Base-by-base conservation (phyloP, 2,888 invertebrate species). In the Nymphalis c-album region DNA sequence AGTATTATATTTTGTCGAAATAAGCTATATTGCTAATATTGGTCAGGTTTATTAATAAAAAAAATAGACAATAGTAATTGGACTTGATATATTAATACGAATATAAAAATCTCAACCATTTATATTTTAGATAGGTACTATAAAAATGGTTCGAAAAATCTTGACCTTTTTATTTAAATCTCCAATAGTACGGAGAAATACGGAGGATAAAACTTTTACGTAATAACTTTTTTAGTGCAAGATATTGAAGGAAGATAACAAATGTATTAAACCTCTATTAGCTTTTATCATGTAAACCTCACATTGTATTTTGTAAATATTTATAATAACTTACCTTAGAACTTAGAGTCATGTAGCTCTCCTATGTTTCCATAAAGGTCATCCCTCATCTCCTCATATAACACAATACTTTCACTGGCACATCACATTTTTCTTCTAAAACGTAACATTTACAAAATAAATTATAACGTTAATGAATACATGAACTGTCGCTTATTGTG, bases 341-440 rank as follows among this genome's bases (percentile, higher is more conserved):
- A 80, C 87, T 86, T 81, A 82, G 80, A 81, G 82, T 85, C 90
- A 90, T 90, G 85, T 84, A 89, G 84, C 78, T 80, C 77, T 79
- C 70, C 83, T 84, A 86, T 81, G 85, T 85, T 80, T 87, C 84
- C 83, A 84, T 78, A 80, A 83, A 83, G 84, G 83, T 84, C 88
- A 22, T 55, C 31, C 26, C 84, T 85, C 91, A 91, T 91, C 85
- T 88, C 90, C 86, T 77, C 40, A 79, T 78, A 79, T 79, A 75
- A 77, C 80, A 78, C 80, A 80, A 83, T 81, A 88, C 90, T 90
- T 87, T 90, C 86, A 86, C 85, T 76, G 78, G 57, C 67, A 77
- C 80, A 80, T 82, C 84, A 86, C 86, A 80, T 80, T 68, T 73
- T 74, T 71, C 63, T 48, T 55, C 65, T 17, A 18, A 26, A 53